Base-by-base conservation (phyloP, 2,888 invertebrate genomes). In the Idaea dimidiata region DNA sequence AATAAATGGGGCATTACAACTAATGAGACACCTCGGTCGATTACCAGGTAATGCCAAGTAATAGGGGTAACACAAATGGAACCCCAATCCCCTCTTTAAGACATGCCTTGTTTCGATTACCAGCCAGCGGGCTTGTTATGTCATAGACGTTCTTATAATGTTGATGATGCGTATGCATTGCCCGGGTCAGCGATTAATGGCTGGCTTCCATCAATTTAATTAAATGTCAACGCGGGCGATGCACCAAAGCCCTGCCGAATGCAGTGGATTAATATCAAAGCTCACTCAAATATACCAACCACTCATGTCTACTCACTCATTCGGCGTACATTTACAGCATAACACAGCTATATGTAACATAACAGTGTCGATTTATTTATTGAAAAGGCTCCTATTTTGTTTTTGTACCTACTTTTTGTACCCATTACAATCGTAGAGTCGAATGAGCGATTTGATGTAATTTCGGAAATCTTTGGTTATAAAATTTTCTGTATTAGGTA, bases 221-320 rank as follows among this genome's bases (percentile, higher is more conserved):
- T 86, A 86, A 90, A 89, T 86, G 88, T 84, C 88, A 86, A 77
- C 81, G 77, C 79, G 81, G 80, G 71, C 81, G 79, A 81, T 83
- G 83, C 88, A 81, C 81, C 76, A 78, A 75, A 72, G 71, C 24
- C 24, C 24, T 74, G 71, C 69, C 69, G 72, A 79, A 78, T 77
- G 76, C 72, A 73, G 68, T 66, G 76, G 80, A 83, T 84, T 83
- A 82, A 85, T 81, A 81, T 79, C 78, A 75, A 73, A 76, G 75
- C 73, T 79, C 77, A 78, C 70, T 78, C 74, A 75, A 75, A 79
- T 74, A 70, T 67, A 72, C 72, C 43, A 72, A 66, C 71, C 74
- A 72, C 73, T 79, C 75, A 76, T 75, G 77, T 70, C 66, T 63
- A 71, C 68, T 69, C 71, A 72, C 62, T 71, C 69, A 70, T 73